These are phyloP conservation scores for Galerucella calmariensis DNA, from an alignment of 2,888 invertebrate species.

Conservation along the genomic window DNA sequence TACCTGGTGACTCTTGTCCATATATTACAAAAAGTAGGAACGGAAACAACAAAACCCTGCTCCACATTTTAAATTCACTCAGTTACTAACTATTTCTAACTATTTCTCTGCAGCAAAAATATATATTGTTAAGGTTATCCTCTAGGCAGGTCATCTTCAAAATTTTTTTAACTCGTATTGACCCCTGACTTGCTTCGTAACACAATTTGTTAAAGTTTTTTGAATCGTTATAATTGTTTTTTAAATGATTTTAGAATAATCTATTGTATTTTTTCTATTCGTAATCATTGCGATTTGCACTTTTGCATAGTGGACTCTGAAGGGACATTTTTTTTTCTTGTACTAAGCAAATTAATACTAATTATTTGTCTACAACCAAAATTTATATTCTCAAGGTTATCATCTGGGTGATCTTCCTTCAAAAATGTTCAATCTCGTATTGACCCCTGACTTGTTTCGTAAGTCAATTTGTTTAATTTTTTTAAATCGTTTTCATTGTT, in stretches of 20 bases:
- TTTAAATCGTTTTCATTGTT: too few species aligned
- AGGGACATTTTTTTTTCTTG: too few species aligned
- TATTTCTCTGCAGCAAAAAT: background rate
- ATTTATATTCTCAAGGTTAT: background rate
- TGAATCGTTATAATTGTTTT: too few species aligned
- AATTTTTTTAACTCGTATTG: background rate
- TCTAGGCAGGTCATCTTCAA: background rate
- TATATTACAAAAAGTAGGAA: background rate
- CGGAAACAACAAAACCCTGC: background rate
- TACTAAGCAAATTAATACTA: too few species aligned
- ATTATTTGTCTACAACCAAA: background rate
- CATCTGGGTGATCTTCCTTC: background rate
- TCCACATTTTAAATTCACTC: background rate
- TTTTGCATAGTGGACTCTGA: too few species aligned
- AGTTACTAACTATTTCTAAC: background rate
- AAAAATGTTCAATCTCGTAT: too few species aligned
- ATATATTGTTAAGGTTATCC: background rate
- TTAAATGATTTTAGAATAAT: too few species aligned
- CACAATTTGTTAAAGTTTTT: too few species aligned
- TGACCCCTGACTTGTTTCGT: too few species aligned
- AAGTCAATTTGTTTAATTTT: too few species aligned
- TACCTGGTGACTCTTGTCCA: slow-evolving; percentile 18
- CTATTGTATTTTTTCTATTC: too few species aligned
- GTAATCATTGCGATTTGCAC: too few species aligned
- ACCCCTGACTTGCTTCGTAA: background rate